phyloP scores from a whole-genome alignment of 2,888 invertebrate genomes.

The Chrysolina oricalcia region DNA sequence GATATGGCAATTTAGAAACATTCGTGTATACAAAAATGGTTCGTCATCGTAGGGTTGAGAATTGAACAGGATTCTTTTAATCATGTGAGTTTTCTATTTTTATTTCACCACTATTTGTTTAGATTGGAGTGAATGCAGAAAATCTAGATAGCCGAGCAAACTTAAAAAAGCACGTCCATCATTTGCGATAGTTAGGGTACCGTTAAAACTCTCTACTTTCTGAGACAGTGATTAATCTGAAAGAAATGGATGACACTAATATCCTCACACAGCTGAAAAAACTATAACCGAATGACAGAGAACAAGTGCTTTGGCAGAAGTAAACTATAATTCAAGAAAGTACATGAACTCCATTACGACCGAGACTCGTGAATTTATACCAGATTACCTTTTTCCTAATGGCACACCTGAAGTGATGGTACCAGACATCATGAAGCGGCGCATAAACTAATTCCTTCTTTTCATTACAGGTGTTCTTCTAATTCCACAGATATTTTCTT shows the following conservation, averaged over 20 bases:
- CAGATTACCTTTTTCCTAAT: slow-evolving; percentile 24
- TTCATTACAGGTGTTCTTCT: slow-evolving; percentile 30
- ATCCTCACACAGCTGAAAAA: not conserved
- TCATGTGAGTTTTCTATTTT: too few relatives aligned
- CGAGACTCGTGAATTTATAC: slow-evolving; percentile 6
- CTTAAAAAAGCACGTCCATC: not conserved
- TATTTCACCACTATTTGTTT: too few relatives aligned
- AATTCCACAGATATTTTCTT: slow-evolving; percentile 27
- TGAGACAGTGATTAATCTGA: slow-evolving; percentile 1
- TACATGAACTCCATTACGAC: not conserved
- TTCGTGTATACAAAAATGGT: too few relatives aligned
- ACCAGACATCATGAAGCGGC: slow-evolving; percentile 1
- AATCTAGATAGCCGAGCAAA: too few relatives aligned
- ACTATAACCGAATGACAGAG: slow-evolving; percentile 17
- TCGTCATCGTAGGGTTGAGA: too few relatives aligned
- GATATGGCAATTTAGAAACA: too few relatives aligned
- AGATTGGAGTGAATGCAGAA: too few relatives aligned
- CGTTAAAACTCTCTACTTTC: slow-evolving; percentile 6
- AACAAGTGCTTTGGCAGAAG: slow-evolving; percentile 4
- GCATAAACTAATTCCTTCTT: slow-evolving; percentile 17
- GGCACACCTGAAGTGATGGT: slow-evolving; percentile 33
- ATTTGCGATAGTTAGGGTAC: not conserved
- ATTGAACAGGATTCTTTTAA: too few relatives aligned
- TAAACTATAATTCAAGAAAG: slow-evolving; percentile 17
- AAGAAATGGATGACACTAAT: slow-evolving; percentile 22